These are phyloP conservation scores for Koerneria pararmatus DNA, from an alignment of 2,888 invertebrate genomes.

Conservation along the genomic window DNA sequence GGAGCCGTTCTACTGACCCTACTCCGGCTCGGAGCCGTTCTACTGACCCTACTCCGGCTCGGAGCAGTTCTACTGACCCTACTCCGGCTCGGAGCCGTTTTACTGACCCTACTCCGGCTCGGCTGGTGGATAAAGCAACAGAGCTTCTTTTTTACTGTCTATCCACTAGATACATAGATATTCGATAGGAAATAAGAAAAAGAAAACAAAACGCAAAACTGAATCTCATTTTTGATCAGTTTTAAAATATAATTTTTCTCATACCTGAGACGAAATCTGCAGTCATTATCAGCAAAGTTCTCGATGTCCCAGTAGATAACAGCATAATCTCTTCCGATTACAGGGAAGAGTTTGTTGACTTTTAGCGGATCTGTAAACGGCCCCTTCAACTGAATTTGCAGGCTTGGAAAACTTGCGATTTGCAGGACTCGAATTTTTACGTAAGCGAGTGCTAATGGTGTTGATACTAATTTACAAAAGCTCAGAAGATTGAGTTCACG, in stretches of 20 bases:
- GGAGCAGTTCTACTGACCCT: too few species aligned
- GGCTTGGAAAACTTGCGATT: too few species aligned
- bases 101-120: too few species aligned
- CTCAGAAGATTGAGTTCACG: not conserved
- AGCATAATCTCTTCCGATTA: slow-evolving; percentile 54
- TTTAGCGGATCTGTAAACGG: slow-evolving; percentile 53
- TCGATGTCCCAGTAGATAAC: slow-evolving; percentile 55
- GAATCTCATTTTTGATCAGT: not conserved
- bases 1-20: too few species aligned
- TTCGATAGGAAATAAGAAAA: too few species aligned
- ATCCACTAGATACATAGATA: too few species aligned
- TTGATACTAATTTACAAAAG: not conserved
- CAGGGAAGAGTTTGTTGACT: slow-evolving; percentile 50
- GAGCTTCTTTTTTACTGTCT: too few species aligned
- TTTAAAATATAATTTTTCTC: too few species aligned
- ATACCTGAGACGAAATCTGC: slow-evolving; percentile 50
- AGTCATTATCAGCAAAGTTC: slow-evolving; percentile 55
- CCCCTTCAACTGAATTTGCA: not conserved
- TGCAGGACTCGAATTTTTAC: not conserved
- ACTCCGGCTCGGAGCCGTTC: too few species aligned
- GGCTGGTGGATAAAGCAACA: too few species aligned
- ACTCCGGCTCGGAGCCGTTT: too few species aligned
- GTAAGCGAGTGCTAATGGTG: not conserved
- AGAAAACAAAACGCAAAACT: slow-evolving; percentile 13
- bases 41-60: too few species aligned